Evolutionary conservation across 2,888 invertebrate species (phyloP).

Genomic region (Branchellion lobata): DNA sequence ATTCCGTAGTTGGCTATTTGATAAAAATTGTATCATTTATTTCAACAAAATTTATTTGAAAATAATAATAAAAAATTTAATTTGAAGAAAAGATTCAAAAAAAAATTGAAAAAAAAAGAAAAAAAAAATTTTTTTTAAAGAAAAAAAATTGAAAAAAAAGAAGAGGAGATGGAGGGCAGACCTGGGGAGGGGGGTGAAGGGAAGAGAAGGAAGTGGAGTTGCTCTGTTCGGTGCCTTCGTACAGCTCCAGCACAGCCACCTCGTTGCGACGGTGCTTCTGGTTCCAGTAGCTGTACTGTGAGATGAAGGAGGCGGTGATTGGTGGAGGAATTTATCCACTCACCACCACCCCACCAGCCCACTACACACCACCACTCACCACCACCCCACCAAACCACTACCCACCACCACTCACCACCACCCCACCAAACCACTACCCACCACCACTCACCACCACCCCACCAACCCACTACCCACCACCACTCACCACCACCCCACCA

Average conservation of each 20-base stretch:
- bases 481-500: too few relatives aligned
- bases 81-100: too few relatives aligned
- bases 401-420: too few relatives aligned
- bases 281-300: conserved; percentile 77
- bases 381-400: too few relatives aligned
- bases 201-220: conserved; percentile 61
- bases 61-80: too few relatives aligned
- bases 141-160: conserved; percentile 54
- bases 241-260: conserved; percentile 87
- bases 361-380: too few relatives aligned
- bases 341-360: too few relatives aligned
- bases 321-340: background rate
- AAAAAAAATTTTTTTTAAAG: conserved; percentile 65
- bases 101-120: conserved; percentile 6
- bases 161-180: too few relatives aligned
- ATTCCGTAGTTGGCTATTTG: background rate
- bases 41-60: background rate
- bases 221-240: conserved; percentile 83
- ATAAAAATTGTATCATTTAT: background rate
- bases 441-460: too few relatives aligned
- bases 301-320: conserved; percentile 43
- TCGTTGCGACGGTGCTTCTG: conserved; percentile 89
- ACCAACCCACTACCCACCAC: too few relatives aligned
- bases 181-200: conserved; percentile 71
- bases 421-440: too few relatives aligned